Base-by-base conservation (phyloP, 1,140 invertebrate genomes). In the Chironomus tepperi region DNA sequence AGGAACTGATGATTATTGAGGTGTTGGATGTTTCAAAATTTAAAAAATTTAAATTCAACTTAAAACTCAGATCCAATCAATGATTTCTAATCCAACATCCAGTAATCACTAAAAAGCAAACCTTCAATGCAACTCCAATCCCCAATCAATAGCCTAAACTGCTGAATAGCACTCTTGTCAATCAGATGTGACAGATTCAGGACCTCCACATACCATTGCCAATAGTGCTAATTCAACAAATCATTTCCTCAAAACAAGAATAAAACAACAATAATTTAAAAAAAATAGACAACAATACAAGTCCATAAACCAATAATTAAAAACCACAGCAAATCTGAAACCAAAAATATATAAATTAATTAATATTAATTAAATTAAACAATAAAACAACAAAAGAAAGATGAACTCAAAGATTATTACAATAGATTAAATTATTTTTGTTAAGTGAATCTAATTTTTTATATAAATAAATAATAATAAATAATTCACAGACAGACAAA, bases 341-440 rank as follows among this genome's bases (percentile, higher is more conserved):
- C 65, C 65, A 70, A 70, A 70, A 18, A 70, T 19, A 57, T 12
- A 57, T 57, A 57, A 57, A n/a, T 12, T 12, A 57, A 57, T 12
- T 34, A 34, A 34, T 34, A 34, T 34, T 57, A 57, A 57, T 70
- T 70, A 70, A 18, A 19, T 70, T 70, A 16, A n/a, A 34, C 47
- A 57, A 57, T n/a, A 19, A 70, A 70, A 8, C 12, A 70, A 19
- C 19, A 8, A 12, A 12, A 18, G 16, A 70, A 70, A 70, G 65
- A 70, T 10, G 7, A 70, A 70, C 47, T 57, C 47, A 57, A 57
- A 57, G 47, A 57, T 57, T 57, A 57, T 57, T 57, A 57, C 65
- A 70, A 70, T 70, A 70, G 65, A 70, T 70, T 70, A 70, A 70
- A 70, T 70, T 70, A 70, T 70, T 70, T 70, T 70, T 70, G 65